Evolutionary conservation across 2,797 vertebrate genomes (phyloP), one percentile per base, ranked within the genome.

Genomic region (Schizopygopsis malacanthus): DNA sequence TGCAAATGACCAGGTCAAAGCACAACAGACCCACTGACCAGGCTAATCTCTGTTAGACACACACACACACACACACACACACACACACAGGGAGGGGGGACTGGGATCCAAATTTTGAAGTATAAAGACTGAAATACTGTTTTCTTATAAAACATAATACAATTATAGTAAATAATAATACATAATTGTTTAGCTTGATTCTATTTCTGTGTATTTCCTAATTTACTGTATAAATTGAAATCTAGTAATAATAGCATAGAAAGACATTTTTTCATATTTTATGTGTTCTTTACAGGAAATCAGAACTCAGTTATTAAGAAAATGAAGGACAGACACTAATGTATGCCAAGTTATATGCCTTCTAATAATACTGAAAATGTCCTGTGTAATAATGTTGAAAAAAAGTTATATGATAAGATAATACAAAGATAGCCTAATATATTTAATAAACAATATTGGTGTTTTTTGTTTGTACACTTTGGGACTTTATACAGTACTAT

Each of bases 1-100:
- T 87, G 81, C 65, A 71, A 87, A 83, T 79, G 43, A 79, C 54
- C 33, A 16, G 39, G 82, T 28, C 59, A 76, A 75, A 47, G 37
- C 69, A 80, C 84, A 85, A 50, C 77, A 80, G 77, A 52, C 39
- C 25, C 33, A 81, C 43, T 86, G 61, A 78, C 72, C 85, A 86
- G 37, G 50, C 81, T 83, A 79, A 83, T 83, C 39, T 71, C 67
- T 63, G 47, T 69, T 65, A 76, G 28, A 61, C 50, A 83, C 47
- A 72, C 56, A 81, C 56, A 50, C 43, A 47, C 43, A 33, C 12
- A 15, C 50, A 33, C 47, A 71, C 54, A 80, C 33, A 33, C 33
- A 33, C 33, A 28, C 54, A 56, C 39, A 39, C 39, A 39, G 5
- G 22, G 10, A n/a, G 22, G 56, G 10, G 22, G 22, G 56, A 22